Evolutionary conservation across 2,888 invertebrate species (phyloP).

Genomic region (Caenorhabditis sp.): DNA sequence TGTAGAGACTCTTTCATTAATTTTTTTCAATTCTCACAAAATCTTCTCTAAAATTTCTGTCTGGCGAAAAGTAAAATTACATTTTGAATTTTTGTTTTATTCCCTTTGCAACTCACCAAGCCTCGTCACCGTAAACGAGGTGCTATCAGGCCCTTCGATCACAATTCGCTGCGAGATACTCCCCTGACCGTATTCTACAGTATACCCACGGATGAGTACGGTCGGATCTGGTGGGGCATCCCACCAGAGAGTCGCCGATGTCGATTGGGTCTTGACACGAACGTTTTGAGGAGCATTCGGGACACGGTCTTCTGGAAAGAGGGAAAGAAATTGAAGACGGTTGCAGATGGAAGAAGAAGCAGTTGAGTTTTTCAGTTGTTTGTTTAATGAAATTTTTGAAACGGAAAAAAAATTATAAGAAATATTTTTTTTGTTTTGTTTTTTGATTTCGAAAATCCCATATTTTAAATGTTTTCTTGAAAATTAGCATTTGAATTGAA

Average conservation of each 20-base stretch:
- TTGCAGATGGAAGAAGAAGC: neutral
- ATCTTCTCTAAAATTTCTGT: too few species aligned
- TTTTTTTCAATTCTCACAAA: too few species aligned
- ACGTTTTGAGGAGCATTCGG: conserved; percentile 81
- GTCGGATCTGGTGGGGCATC: conserved; percentile 76
- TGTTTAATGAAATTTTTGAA: neutral
- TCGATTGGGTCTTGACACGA: conserved; percentile 72
- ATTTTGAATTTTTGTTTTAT: conserved; percentile 15
- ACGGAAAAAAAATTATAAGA: neutral
- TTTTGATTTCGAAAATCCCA: too few species aligned
- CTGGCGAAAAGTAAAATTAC: too few species aligned
- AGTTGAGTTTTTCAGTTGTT: neutral
- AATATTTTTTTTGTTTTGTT: too few species aligned
- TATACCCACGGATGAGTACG: conserved; percentile 81
- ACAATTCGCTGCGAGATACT: conserved; percentile 77
- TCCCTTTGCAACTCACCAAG: conserved; percentile 72
- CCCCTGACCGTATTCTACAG: conserved; percentile 80
- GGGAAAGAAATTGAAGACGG: neutral
- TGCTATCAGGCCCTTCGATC: conserved; percentile 79
- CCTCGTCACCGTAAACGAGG: conserved; percentile 77
- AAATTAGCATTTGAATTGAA: too few species aligned
- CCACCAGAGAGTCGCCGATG: conserved; percentile 81
- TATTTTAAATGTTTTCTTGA: too few species aligned
- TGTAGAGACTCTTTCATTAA: too few species aligned
- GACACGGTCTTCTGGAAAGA: conserved; percentile 75